Evolutionary conservation across 2,797 vertebrate species (phyloP), one percentile per base, ranked within the genome.

Genomic region (Oryzias sinensis): DNA sequence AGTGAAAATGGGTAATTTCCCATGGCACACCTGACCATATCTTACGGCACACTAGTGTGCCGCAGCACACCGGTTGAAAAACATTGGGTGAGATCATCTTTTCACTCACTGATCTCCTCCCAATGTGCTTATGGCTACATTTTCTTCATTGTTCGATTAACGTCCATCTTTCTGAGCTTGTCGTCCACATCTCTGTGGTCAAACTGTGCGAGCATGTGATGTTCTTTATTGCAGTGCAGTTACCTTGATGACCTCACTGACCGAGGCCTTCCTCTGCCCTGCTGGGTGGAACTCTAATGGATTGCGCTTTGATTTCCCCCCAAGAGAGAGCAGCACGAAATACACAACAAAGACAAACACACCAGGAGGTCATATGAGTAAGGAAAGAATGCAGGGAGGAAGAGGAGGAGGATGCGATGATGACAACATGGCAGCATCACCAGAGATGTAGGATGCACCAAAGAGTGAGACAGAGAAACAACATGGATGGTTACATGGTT

Each of bases 231-330:
- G 20, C 15, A 56, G 78, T 90, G 80, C 69, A 66, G 83, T 97
- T 98, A 98, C 97, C 96, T 98, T 96, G 42, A 95, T 82, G 76
- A 93, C 93, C 91, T 95, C 97, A 93, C 88, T 93, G 93, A 94
- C 72, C 87, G 93, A 93, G 89, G 92, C 75, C 92, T 94, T 96
- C 96, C 91, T 97, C 93, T 94, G 91, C 89, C 92, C 92, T 70
- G 93, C 88, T 57, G 90, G 91, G 90, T 95, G 95, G 94, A 95
- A 94, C 88, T 96, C 94, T 96, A 97, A 97, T 42, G 96, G 95
- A 93, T 97, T 97, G 93, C 89, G 91, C 96, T 98, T 96, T 93
- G 91, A 91, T 81, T 83, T 83, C 66, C 74, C 77, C 81, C 80
- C 70, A 47, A 92, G 92, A 95, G 90, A 95, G 90, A 94, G 92